Conservation (phyloP, 1,140 invertebrate species). For the Pachypeltis micranthus region DNA sequence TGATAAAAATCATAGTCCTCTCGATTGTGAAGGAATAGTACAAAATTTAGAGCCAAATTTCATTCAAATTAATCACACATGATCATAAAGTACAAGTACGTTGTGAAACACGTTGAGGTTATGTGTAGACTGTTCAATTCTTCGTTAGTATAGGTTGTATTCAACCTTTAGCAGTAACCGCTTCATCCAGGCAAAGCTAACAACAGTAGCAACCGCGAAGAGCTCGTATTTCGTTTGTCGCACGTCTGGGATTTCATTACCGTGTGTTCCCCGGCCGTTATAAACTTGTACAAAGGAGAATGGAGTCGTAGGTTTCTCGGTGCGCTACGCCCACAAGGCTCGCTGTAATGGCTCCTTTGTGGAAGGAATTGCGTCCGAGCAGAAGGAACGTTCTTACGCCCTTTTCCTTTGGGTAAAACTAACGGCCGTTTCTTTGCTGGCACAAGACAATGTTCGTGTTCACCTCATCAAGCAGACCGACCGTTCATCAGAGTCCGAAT, state of each 20-base stretch:
- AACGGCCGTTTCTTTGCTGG: neutral
- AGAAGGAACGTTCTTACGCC: neutral
- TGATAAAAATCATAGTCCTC: too few species aligned
- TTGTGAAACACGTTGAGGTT: too few species aligned
- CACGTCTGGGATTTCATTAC: neutral
- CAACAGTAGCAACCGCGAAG: too few species aligned
- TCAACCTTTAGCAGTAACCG: too few species aligned
- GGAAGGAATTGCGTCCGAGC: neutral
- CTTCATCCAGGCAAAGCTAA: too few species aligned
- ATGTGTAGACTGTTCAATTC: too few species aligned
- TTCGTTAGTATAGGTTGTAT: too few species aligned
- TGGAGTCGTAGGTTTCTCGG: neutral
- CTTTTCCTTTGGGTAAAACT: neutral
- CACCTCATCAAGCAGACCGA: constrained; percentile 6
- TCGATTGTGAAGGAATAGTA: too few species aligned
- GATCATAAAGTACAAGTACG: too few species aligned
- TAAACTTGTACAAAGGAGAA: neutral
- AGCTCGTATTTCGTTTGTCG: neutral
- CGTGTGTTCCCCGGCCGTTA: neutral
- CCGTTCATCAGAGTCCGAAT: neutral
- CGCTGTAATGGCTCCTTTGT: constrained; percentile 1
- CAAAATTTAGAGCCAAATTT: too few species aligned
- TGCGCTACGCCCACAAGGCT: neutral
- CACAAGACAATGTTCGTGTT: constrained; percentile 10
- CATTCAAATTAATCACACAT: too few species aligned